Conservation (phyloP, 2,113 vertebrate genomes). For the Melozone crissalis region DNA sequence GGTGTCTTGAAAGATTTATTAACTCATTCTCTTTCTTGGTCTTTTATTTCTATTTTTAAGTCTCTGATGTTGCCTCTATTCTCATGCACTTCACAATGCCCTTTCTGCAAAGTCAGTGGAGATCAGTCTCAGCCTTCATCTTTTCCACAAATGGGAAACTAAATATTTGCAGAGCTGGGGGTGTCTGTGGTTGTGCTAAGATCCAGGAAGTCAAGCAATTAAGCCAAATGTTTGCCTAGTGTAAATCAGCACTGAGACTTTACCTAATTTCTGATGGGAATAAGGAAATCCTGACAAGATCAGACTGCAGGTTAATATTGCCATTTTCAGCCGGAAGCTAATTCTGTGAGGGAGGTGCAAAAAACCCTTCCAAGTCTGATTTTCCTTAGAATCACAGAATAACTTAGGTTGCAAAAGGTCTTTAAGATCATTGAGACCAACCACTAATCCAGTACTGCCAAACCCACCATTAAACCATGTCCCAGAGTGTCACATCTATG, state of each 20-base stretch:
- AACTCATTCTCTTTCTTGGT: constrained; percentile 36
- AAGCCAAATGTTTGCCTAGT: not conserved
- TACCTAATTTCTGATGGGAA: constrained; percentile 18
- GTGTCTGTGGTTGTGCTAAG: not conserved
- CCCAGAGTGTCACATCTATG: not conserved
- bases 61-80: constrained; percentile 26
- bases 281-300: constrained; percentile 12
- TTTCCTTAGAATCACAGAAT: not conserved
- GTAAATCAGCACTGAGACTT: constrained; percentile 10
- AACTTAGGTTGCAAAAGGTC: not conserved
- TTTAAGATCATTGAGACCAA: not conserved
- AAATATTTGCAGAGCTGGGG: not conserved
- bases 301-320: not conserved
- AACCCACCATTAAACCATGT: not conserved
- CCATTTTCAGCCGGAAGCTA: not conserved
- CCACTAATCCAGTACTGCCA: not conserved
- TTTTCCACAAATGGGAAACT: constrained; percentile 10
- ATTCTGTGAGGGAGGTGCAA: not conserved
- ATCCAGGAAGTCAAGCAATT: constrained; percentile 12
- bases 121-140: constrained; percentile 17
- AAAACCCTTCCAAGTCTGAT: not conserved
- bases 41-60: constrained; percentile 49
- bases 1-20: constrained; percentile 52
- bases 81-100: constrained; percentile 34
- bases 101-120: constrained; percentile 29